A percentile compares a stretch with the other conserved stretches of the same genome.
These are phyloP conservation scores for Gadopsis bispinosus DNA, from an alignment of 2,797 vertebrate species.

Conservation along the genomic window DNA sequence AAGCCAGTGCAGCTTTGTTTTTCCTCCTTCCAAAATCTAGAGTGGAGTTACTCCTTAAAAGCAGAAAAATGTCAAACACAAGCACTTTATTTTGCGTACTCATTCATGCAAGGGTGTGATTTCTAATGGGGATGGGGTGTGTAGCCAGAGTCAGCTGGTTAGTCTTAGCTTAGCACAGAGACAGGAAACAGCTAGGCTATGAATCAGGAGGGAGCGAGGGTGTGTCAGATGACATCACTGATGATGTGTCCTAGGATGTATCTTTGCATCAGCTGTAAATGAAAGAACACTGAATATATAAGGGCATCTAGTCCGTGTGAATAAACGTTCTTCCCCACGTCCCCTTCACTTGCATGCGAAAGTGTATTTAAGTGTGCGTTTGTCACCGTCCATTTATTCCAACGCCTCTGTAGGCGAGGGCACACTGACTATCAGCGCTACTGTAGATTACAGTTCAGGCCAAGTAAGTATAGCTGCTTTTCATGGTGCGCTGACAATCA, in stretches of 20 bases:
- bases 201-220: not conserved
- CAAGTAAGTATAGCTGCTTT: constrained; percentile 38
- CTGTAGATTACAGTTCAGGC: constrained; percentile 45
- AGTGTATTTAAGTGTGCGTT: constrained; percentile 2
- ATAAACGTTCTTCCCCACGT: not conserved
- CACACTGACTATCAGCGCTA: constrained; percentile 15
- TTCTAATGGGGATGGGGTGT: too few species aligned
- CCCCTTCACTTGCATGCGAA: not conserved
- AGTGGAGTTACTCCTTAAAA: not conserved
- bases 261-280: not conserved
- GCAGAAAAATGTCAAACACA: not conserved
- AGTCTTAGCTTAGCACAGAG: not conserved
- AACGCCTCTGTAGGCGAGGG: constrained; percentile 7
- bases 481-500: constrained; percentile 32
- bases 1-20: not conserved
- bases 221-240: too few species aligned
- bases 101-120: too few species aligned
- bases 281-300: not conserved
- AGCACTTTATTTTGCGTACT: not conserved
- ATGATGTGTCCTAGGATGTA: not conserved
- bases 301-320: constrained; percentile 3
- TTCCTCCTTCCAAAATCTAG: not conserved
- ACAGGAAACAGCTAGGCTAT: too few species aligned
- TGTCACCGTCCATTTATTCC: constrained; percentile 6
- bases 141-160: not conserved